These are phyloP conservation scores for Eurytoma californica DNA, from an alignment of 2,888 invertebrate genomes.

Conservation along the genomic window DNA sequence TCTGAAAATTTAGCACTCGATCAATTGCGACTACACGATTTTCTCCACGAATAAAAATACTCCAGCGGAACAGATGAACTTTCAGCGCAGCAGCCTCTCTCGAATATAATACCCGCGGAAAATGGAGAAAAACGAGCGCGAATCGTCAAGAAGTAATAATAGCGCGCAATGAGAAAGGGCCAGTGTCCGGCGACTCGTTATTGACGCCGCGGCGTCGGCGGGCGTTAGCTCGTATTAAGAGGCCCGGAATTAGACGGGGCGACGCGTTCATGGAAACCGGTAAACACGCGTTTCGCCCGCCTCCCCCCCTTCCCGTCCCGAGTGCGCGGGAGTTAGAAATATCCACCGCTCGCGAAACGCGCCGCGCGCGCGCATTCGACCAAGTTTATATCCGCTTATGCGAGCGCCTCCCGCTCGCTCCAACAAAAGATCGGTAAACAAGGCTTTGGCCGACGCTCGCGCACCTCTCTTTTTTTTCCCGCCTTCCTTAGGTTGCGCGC, in stretches of 20 bases:
- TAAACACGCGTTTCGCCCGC: conserved; percentile 53
- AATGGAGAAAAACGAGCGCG: no score
- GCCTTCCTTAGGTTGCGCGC: background rate
- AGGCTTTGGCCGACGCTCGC: conserved; percentile 7
- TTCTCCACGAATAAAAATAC: no score
- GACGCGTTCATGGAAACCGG: conserved; percentile 13
- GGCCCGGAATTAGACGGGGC: conserved; percentile 44
- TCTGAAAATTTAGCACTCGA: no score
- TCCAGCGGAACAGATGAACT: no score
- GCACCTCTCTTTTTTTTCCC: background rate
- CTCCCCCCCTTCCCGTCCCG: no score
- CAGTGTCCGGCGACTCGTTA: conserved; percentile 28
- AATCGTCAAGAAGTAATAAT: no score
- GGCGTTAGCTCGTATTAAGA: conserved; percentile 40
- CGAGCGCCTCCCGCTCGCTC: conserved; percentile 10
- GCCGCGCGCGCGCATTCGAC: conserved; percentile 11
- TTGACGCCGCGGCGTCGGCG: conserved; percentile 34
- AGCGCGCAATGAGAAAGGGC: background rate
- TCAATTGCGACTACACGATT: no score
- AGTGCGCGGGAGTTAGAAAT: conserved; percentile 54
- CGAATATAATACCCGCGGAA: no score
- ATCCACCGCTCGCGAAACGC: conserved; percentile 40
- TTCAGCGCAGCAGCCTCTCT: no score
- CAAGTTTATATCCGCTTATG: conserved; percentile 58
- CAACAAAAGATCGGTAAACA: conserved; percentile 55